Base-by-base conservation (phyloP, 92 coral and sea anemone genomes). In the Porites rus region DNA sequence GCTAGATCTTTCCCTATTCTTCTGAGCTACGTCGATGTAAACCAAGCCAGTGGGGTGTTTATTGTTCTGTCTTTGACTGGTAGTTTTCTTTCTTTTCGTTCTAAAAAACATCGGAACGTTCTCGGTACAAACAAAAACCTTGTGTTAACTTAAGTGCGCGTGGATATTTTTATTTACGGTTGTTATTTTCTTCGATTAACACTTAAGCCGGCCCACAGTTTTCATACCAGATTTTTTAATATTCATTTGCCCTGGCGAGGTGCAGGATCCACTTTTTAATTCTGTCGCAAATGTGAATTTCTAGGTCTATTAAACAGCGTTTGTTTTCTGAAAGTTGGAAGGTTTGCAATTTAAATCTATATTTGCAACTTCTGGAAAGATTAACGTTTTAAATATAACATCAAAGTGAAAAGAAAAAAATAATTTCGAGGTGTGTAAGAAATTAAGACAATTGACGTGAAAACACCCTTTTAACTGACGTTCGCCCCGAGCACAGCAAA, bases 231-330 rank as follows among this genome's bases (percentile, higher is more conserved):
- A 68, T 75, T 74, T 84, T 79, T 84, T 28, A 82, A 82, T 82
- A 84, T 79, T 75, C 62, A 62, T 43, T 72, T 70, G 59, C 78
- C 72, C 74, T 46, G 50, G 76, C 63, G 69, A 82, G 88, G 75
- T 76, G 71, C 86, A 73, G 82, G 79, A 28, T 80, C 75, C 88
- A 92, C 71, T 74, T 80, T 89, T 89, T 92, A 92, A 92, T 92
- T 89, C 90, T 82, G 93, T 90, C 72, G 65, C 91, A 83, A 81
- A 82, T 78, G 86, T 89, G 46, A 90, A 89, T 92, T 89, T 91
- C 74, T 78, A 89, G 59, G 81, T 90, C 95, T 86, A 92, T 92
- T 92, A 92, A 92, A 92, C 91, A 81, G 74, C 93, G 84, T 89
- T 92, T 92, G 93, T 86, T 85, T 92, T 85, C 83, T 82, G 54